Evolutionary conservation across 2,797 vertebrate genomes (phyloP), one percentile per base, ranked within the genome.

Genomic region (Eidolon dupreanum): DNA sequence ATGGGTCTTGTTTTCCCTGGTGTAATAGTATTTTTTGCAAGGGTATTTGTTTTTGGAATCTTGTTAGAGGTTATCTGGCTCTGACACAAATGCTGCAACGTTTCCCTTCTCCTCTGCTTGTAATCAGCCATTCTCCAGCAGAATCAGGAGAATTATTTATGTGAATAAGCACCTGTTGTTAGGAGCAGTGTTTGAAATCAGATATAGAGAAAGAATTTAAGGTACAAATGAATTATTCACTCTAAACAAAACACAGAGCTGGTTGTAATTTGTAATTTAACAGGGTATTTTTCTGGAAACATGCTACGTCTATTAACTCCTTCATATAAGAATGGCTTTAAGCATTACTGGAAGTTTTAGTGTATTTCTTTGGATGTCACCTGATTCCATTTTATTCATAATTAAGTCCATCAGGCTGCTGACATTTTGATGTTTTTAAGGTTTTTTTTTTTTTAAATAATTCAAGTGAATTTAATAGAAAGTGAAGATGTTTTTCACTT

Each of bases 171-270:
- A 91, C 94, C 94, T 98, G 97, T 97, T 97, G 95, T 88, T 97
- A 82, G 82, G 94, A 91, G 12, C 2, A 2, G 41, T 88, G 41
- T 57, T 95, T 87, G 1, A 97, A 94, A 98, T 95, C 88, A 95
- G 15, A 95, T 95, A 93, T 86, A 92, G 96, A 87, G 81, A 11
- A 89, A 86, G n/a, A 41, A 94, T 97, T 85, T 95, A 92, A 97
- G 93, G 78, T 66, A 96, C 88, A 77, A 70, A 88, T 96, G 79
- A 98, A 93, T 98, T 97, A 96, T 78, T 98, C 91, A 96, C 86
- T 95, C 28, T 96, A 2, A 92, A 53, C 0, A 85, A 95, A 97
- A 49, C 11, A 77, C 65, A 31, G 81, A 89, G 83, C 86, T 88
- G 31, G 53, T 95, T 97, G 43, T 70, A 95, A 97, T 78, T 41